Base-by-base conservation (phyloP, 1,140 invertebrate genomes). In the Drosophila eugracilis region DNA sequence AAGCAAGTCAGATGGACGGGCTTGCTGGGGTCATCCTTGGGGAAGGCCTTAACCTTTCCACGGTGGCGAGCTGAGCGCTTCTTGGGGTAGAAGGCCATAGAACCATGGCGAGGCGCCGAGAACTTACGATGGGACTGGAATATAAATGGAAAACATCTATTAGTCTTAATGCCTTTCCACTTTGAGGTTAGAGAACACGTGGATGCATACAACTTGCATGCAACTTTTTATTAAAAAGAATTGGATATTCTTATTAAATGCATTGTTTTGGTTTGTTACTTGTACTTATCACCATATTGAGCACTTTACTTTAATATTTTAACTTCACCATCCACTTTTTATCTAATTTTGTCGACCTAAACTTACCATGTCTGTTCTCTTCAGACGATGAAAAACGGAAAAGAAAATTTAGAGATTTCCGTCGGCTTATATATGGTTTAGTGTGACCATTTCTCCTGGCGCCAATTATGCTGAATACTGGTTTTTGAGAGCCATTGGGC, bases 11-110 rank as follows among this genome's bases (percentile, higher is more conserved):
- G 93, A 94, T 99, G 99, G 4, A 99, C 97, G 28, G 99, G 99
- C 92, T 99, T 99, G 73, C 92, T 95, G 17, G 95, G 94, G 91
- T 99, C 98, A 96, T 99, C 99, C 91, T 98, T 99, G n/a, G 99
- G 99, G 94, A 99, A 99, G 69, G 99, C 97, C 97, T 99, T 99
- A 49, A 98, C 97, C 93, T 99, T 99, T 89, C 99, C 99, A 94
- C 98, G 96, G 94, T 99, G 97, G 92, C 98, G 95, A 67, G 94
- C 95, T 60, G 97, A 96, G 78, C 99, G 95, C 93, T 99, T 99
- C 93, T 99, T 99, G 81, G 99, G 99, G 92, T 99, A 97, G 94
- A 99, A 99, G 80, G 98, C 99, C 97, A 99, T 99, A 50, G 98
- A 99, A 76, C 99, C 99, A 95, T 99, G 99, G 75, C 99, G 96